Conservation (phyloP, 2,113 vertebrate genomes). For the Melanostigma gelatinosum region DNA sequence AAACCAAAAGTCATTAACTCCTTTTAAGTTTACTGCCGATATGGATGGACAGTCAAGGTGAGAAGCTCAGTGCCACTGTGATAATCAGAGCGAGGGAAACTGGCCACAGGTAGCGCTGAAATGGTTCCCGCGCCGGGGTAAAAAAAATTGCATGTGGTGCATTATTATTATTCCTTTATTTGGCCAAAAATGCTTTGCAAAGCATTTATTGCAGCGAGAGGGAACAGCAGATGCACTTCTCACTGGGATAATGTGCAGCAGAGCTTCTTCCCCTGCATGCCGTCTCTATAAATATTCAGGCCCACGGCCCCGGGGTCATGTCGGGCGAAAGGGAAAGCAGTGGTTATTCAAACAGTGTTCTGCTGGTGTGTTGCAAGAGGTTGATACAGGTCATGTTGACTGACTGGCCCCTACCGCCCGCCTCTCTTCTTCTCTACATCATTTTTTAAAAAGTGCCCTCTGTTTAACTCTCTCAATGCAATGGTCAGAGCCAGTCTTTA, state of each 20-base stretch:
- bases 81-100: slow-evolving; percentile 52
- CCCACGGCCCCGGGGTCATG: slow-evolving; percentile 41
- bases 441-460: slow-evolving; percentile 20
- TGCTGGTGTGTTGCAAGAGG: slow-evolving; percentile 39
- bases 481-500: background rate
- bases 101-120: slow-evolving; percentile 25
- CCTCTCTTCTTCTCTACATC: slow-evolving; percentile 42
- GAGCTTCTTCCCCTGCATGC: slow-evolving; percentile 47
- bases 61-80: slow-evolving; percentile 46
- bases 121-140: slow-evolving; percentile 44
- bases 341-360: slow-evolving; percentile 58
- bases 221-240: slow-evolving; percentile 54
- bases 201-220: slow-evolving; percentile 51
- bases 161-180: slow-evolving; percentile 63
- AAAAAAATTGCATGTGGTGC: slow-evolving; percentile 58
- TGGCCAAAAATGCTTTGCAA: slow-evolving; percentile 63
- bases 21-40: slow-evolving; percentile 22
- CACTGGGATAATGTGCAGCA: slow-evolving; percentile 66
- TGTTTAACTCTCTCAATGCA: background rate
- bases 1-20: slow-evolving; percentile 29
- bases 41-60: slow-evolving; percentile 52
- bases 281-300: slow-evolving; percentile 69
- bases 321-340: slow-evolving; percentile 37
- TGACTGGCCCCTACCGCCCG: slow-evolving; percentile 23
- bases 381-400: slow-evolving; percentile 53